A percentile compares a stretch with the other conserved stretches of the same genome.
These are phyloP conservation scores for Lamellibrachia columna DNA, from an alignment of 2,888 invertebrate species.

Conservation along the genomic window DNA sequence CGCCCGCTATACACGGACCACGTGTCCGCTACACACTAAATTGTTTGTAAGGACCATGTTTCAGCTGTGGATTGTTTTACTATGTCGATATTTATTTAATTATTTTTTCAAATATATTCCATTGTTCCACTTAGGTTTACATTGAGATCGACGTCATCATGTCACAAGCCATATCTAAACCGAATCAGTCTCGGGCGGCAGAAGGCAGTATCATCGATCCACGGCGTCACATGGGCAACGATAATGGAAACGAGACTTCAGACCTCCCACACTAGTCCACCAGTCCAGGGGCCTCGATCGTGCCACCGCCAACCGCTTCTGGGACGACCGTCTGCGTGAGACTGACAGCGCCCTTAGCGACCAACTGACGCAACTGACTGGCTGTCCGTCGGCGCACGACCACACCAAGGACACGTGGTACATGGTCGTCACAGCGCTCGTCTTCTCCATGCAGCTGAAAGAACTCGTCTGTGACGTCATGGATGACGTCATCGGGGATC, in stretches of 20 bases:
- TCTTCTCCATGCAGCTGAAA: conserved; percentile 1
- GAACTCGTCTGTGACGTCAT: neutral
- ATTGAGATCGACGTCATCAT: neutral
- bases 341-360: neutral
- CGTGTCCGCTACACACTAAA: too few species aligned
- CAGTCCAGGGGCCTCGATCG: neutral
- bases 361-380: conserved; percentile 3
- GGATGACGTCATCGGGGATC: conserved; percentile 18
- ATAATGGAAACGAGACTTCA: neutral
- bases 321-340: neutral
- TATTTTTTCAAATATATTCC: neutral
- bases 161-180: neutral
- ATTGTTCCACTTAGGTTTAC: neutral
- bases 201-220: neutral
- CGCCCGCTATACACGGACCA: too few species aligned
- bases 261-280: neutral
- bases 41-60: too few species aligned
- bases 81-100: neutral
- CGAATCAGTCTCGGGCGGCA: neutral
- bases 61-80: too few species aligned
- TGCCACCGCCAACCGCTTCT: neutral
- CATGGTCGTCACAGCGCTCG: conserved; percentile 21
- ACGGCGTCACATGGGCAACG: neutral
- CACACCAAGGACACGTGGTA: conserved; percentile 21
- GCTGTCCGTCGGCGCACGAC: neutral